phyloP scores from a whole-genome alignment of 1,140 invertebrate species.

The Branchinecta lindahli region DNA sequence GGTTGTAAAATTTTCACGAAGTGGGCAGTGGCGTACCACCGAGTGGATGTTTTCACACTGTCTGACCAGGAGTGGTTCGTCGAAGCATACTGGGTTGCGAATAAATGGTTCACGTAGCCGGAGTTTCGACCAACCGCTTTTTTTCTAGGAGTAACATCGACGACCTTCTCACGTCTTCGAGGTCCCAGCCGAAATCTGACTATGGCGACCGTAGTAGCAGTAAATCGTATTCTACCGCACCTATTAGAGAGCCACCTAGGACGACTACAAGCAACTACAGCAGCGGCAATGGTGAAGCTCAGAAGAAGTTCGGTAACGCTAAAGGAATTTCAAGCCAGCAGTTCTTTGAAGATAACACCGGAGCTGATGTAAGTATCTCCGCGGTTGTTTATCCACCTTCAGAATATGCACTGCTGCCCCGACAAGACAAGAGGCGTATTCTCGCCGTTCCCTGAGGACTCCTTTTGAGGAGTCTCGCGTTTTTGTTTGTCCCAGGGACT shows the following conservation, averaged over 20 bases:
- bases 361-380: slow-evolving; percentile 40
- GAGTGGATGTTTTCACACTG: no score
- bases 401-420: neutral
- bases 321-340: slow-evolving; percentile 96
- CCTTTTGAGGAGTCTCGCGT: no score
- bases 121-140: no score
- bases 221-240: slow-evolving; percentile 11
- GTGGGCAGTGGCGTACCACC: no score
- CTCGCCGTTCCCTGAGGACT: no score
- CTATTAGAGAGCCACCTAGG: slow-evolving; percentile 14
- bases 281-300: slow-evolving; percentile 44
- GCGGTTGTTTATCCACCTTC: neutral
- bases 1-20: no score
- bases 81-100: no score
- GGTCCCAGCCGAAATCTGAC: neutral
- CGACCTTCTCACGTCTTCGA: neutral
- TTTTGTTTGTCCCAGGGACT: no score
- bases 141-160: neutral
- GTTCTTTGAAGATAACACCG: slow-evolving; percentile 63
- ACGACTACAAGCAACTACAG: neutral
- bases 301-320: slow-evolving; percentile 87
- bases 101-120: no score
- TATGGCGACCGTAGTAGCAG: slow-evolving; percentile 3
- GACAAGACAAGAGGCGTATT: slow-evolving; percentile 16
- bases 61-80: no score